phyloP scores from a whole-genome alignment of 1,140 invertebrate genomes.

The Drosophila erecta region DNA sequence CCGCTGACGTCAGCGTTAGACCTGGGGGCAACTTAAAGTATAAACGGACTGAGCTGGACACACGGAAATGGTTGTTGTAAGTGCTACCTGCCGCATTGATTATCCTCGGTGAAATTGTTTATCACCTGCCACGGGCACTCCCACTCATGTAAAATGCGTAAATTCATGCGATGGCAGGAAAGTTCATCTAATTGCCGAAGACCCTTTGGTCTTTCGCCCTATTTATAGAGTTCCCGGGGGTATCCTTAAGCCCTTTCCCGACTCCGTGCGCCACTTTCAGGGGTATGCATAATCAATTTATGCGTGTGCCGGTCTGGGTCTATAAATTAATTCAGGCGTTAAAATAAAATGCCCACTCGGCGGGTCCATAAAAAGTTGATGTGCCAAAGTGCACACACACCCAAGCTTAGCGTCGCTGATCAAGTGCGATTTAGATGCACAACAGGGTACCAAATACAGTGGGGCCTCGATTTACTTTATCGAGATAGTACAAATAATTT shows the following conservation, averaged over 20 bases:
- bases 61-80: constrained; percentile 3
- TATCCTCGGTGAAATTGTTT: constrained; percentile 65
- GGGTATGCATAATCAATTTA: constrained; percentile 72
- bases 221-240: constrained; percentile 50
- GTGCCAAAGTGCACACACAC: constrained; percentile 37
- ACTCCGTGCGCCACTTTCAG: constrained; percentile 27
- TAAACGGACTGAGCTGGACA: neutral
- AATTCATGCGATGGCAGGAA: constrained; percentile 40
- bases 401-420: constrained; percentile 38
- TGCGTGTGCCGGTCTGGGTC: constrained; percentile 46
- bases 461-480: too few relatives aligned
- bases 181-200: constrained; percentile 62
- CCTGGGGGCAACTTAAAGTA: constrained; percentile 9
- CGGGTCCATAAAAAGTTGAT: constrained; percentile 49
- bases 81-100: constrained; percentile 49
- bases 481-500: too few relatives aligned
- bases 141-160: constrained; percentile 71
- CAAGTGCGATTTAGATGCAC: constrained; percentile 65
- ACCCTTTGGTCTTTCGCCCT: constrained; percentile 38
- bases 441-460: constrained; percentile 25
- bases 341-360: constrained; percentile 58
- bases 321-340: constrained; percentile 61
- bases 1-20: constrained; percentile 34
- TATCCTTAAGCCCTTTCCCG: constrained; percentile 2
- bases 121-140: constrained; percentile 42